Base-by-base conservation (phyloP, 2,113 vertebrate genomes). In the Hiodon alosoides region DNA sequence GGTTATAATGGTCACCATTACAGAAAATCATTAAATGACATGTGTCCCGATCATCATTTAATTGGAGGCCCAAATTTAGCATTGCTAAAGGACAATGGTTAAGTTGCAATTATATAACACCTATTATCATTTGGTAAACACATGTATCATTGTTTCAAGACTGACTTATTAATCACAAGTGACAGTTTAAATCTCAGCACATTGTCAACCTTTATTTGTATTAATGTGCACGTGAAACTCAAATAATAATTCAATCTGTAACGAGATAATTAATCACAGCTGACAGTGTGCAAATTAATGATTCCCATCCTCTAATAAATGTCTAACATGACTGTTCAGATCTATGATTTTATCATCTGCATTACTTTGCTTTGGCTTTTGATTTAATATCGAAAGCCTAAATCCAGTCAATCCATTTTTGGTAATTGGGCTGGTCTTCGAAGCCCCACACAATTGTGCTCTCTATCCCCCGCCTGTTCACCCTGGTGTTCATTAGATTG, bases 241-340 rank as follows among this genome's bases (percentile, higher is more conserved):
- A 76, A 77, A 70, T 83, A 76, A 83, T 84, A 83, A 85, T 86
- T 86, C 81, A 78, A 74, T 85, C 79, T 83, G 71, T 86, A 87
- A 90, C 86, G 78, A 81, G 84, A 83, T 76, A 85, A 87, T 88
- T 88, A 87, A 87, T 89, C 86, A 88, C 74, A 83, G 79, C 80
- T 83, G 82, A 78, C 80, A 82, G 65, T 76, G 62, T 51, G 67
- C 79, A 81, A 85, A 87, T 86, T 74, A 85, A 83, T 83, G 82
- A 84, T 80, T 83, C 82, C 69, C 77, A 78, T 77, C 68, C 65
- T 73, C 80, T 80, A 75, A 80, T 77, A 83, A 81, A 83, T 70
- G 74, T 31, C 66, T 83, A 80, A 75, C 66, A 76, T 46, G 4
- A 14, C 57, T 4, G 60, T 73, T 53, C 66, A 31, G 31, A 31